Evolutionary conservation across 2,113 vertebrate species (phyloP).

Genomic region (Oplegnathus fasciatus): DNA sequence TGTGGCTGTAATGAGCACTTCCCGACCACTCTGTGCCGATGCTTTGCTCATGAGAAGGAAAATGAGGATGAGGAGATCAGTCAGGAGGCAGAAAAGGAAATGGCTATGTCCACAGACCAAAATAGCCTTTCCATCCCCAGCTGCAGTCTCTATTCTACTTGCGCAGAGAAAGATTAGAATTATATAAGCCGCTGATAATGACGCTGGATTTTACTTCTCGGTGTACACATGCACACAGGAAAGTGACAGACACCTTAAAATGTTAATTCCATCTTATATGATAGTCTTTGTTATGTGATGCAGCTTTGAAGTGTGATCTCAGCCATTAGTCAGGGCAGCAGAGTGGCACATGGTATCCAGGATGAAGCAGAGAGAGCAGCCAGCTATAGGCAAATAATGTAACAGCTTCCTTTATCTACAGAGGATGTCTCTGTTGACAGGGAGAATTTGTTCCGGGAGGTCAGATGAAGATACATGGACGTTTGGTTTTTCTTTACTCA

Average conservation of each 20-base stretch:
- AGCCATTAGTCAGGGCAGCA: background rate
- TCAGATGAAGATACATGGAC: constrained; percentile 8
- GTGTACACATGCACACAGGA: background rate
- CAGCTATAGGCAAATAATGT: constrained; percentile 34
- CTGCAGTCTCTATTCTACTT: constrained; percentile 42
- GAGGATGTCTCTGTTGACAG: constrained; percentile 43
- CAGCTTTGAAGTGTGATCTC: constrained; percentile 2
- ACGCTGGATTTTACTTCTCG: background rate
- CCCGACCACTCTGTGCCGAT: background rate
- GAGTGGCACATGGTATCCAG: constrained; percentile 11
- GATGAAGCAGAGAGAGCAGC: constrained; percentile 1
- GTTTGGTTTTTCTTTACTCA: background rate
- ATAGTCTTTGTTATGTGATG: background rate
- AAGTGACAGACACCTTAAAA: background rate
- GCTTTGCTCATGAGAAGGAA: constrained; percentile 27
- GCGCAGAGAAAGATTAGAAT: constrained; percentile 40
- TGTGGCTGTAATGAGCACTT: constrained; percentile 16
- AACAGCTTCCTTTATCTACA: constrained; percentile 22
- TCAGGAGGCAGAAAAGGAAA: constrained; percentile 55
- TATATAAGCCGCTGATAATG: constrained; percentile 27
- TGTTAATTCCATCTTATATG: background rate
- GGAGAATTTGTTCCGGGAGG: constrained; percentile 20
- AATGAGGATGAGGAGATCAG: constrained; percentile 51
- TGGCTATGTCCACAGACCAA: constrained; percentile 46
- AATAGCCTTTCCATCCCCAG: constrained; percentile 61